A percentile compares a stretch with the other conserved stretches of the same genome.
These are phyloP conservation scores for Tipula vernalis DNA, from an alignment of 2,888 invertebrate species.

Conservation along the genomic window DNA sequence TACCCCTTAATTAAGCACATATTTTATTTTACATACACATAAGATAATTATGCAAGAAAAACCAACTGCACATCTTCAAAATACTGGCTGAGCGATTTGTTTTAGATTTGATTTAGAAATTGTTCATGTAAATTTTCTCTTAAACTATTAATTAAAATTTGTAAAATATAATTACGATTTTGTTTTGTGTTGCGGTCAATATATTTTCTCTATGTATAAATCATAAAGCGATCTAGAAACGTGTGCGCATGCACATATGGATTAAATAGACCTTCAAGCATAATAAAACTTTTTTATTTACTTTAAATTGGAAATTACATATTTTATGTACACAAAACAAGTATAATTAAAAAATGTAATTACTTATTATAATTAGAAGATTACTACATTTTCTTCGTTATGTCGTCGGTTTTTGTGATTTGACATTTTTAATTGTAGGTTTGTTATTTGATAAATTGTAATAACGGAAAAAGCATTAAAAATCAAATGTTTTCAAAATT, in stretches of 20 bases:
- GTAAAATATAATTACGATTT: background rate
- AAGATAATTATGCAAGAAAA: background rate
- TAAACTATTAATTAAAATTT: background rate
- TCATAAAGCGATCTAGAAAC: background rate
- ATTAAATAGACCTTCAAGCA: background rate
- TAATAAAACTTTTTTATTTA: background rate
- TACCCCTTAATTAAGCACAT: background rate
- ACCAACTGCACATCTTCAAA: background rate
- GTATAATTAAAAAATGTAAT: background rate
- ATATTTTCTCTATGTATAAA: background rate
- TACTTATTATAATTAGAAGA: background rate
- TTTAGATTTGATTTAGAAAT: background rate
- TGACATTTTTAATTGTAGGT: background rate
- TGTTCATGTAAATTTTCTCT: background rate
- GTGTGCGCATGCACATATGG: background rate
- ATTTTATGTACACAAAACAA: background rate
- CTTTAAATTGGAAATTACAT: background rate
- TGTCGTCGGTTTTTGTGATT: background rate
- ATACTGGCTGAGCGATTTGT: background rate
- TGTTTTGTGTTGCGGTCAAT: background rate
- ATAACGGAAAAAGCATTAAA: background rate
- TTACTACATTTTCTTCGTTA: background rate
- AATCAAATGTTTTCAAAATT: background rate
- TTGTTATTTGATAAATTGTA: background rate
- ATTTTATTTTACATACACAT: background rate